These are phyloP conservation scores for Andrena cerasifolii DNA, from an alignment of 1,140 invertebrate genomes.

Conservation along the genomic window DNA sequence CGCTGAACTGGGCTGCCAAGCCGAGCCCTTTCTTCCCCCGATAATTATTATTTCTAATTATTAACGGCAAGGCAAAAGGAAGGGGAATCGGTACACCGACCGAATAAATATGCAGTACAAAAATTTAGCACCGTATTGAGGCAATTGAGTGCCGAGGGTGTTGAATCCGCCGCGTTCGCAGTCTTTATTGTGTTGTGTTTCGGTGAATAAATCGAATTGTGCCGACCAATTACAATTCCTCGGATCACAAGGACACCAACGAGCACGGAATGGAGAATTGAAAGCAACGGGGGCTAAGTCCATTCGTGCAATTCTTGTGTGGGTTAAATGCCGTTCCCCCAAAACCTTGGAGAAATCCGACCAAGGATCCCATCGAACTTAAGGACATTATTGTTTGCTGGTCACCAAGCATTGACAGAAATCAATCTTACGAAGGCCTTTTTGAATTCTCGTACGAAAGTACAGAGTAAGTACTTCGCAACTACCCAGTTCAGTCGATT, in stretches of 20 bases:
- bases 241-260: not conserved
- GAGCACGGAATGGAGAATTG: not conserved
- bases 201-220: constrained; percentile 46
- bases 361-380: not conserved
- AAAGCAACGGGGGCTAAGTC: not conserved
- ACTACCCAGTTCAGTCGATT: no score
- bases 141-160: constrained; percentile 44
- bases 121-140: constrained; percentile 48
- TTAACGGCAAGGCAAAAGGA: constrained; percentile 18
- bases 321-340: not conserved
- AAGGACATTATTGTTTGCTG: not conserved
- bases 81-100: not conserved
- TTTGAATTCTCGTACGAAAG: not conserved
- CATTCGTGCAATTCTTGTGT: not conserved
- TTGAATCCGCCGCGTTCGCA: constrained; percentile 16
- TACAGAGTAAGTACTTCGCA: no score
- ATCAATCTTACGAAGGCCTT: not conserved
- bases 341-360: constrained; percentile 13
- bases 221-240: constrained; percentile 46
- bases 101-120: constrained; percentile 46
- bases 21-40: constrained; percentile 14
- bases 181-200: constrained; percentile 46
- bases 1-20: not conserved
- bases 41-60: constrained; percentile 64
- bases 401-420: not conserved